Evolutionary conservation across 2,888 invertebrate species (phyloP), one percentile per base, ranked within the genome.

Genomic region (Andrena dorsata): DNA sequence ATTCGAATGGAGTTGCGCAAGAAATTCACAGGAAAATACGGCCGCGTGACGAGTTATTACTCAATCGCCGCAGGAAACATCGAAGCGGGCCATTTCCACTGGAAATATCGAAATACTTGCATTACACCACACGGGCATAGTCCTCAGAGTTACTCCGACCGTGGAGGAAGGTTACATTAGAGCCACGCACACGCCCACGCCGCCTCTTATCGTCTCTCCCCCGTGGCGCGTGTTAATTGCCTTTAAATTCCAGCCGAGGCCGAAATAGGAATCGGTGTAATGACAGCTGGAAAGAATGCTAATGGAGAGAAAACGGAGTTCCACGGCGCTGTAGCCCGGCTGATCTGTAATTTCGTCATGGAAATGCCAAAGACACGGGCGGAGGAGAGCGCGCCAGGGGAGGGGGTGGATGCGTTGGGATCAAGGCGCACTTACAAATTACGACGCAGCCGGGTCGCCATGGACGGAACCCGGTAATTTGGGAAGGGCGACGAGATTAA

Each of bases 401-500:
- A 53, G 47, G 13, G 13, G 49, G 28, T n/a, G 41, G n/a, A 20
- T 56, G 26, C 23, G 68, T 2, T 28, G 58, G 71, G 82, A 35
- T 58, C 56, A 30, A 83, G 87, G 90, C 84, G 89, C 89, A 88
- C 90, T 91, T 89, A 89, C 84, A 92, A 92, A 93, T 93, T 93
- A 93, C 90, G 90, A 83, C 87, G 85, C 68, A 75, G 81, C 51
- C n/a, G 76, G 75, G 78, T 84, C 82, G 84, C 81, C 84, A 61
- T 72, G 83, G 82, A 82, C 88, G 13, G 78, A 83, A 90, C 87
- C 90, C 88, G 83, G 88, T 74, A 90, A 92, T 90, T 92, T 92
- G 84, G 85, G 81, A 86, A 89, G 90, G 92, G 87, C 89, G 91
- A 90, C 90, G 90, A 84, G 88, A 90, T 91, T 90, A 90, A 91